Percentiles rank a stretch among this genome's conserved stretches.
Conservation (phyloP, 2,888 invertebrate species). For the Xanthia icteritia region DNA sequence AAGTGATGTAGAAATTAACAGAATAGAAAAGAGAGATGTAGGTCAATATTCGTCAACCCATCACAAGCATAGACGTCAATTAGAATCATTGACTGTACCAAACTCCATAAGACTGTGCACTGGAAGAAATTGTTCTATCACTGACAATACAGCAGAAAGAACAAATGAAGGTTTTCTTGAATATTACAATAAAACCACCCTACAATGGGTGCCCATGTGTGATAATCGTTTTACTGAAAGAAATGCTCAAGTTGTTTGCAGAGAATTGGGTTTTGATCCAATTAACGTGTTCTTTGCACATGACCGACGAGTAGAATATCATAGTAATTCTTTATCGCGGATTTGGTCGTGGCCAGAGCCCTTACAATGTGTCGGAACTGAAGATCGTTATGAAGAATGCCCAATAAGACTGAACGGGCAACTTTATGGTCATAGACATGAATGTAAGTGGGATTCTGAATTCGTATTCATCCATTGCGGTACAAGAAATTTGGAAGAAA, state of each 20-base stretch:
- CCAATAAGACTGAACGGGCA: conserved; percentile 97
- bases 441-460: conserved; percentile 96
- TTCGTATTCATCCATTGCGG: conserved; percentile 99
- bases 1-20: conserved; percentile 80
- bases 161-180: conserved; percentile 97
- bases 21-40: conserved; percentile 83
- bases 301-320: conserved; percentile 96
- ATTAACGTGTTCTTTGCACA: conserved; percentile 97
- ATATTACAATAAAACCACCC: conserved; percentile 98
- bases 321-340: conserved; percentile 95
- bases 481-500: conserved; percentile 91
- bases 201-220: conserved; percentile 99
- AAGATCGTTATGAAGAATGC: conserved; percentile 94
- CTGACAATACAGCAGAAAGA: conserved; percentile 86
- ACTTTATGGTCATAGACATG: conserved; percentile 95
- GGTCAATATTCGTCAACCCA: conserved; percentile 79
- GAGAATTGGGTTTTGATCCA: conserved; percentile 97
- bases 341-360: conserved; percentile 99
- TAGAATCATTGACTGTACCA: conserved; percentile 89
- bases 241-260: conserved; percentile 98
- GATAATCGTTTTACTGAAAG: conserved; percentile 98
- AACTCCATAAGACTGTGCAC: conserved; percentile 95
- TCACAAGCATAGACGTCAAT: conserved; percentile 86
- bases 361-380: conserved; percentile 94
- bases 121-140: conserved; percentile 92